Evolutionary conservation across 2,797 vertebrate genomes (phyloP), one percentile per base, ranked within the genome.

Genomic region (Centropyge bicolor): DNA sequence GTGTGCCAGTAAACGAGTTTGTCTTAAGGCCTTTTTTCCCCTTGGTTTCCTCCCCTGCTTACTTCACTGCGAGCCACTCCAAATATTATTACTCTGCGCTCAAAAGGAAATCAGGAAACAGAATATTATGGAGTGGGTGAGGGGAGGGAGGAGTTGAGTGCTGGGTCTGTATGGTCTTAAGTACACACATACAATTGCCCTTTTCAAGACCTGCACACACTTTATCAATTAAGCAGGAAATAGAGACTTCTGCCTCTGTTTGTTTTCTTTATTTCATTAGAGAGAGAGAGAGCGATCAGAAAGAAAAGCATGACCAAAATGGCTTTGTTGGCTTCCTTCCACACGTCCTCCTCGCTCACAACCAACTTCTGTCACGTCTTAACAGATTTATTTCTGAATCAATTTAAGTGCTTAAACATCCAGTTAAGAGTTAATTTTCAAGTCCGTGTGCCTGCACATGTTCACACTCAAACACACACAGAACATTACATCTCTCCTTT

Each of bases 61-160:
- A 74, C 80, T 89, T 84, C 51, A 74, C 64, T 43, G 54, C 65
- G 63, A 85, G 79, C 78, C 69, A 78, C 75, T 89, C 35, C 63
- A 90, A 76, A 83, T 88, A 87, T 89, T 86, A 84, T 85, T 86
- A 66, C 77, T 80, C 46, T 19, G 8, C 76, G 63, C 54, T 84
- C 46, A 67, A 68, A 85, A 75, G 71, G 63, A 86, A 88, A 84
- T 83, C 59, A 57, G 61, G 27, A 62, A 55, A 43, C 52, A 55
- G 10, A 46, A 55, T 65, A 80, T 76, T 56, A 72, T 38, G n/a
- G 10, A 43, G 60, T 49, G 16, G 46, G n/a, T 51, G 51, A 54
- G 35, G 43, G 46, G 46, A 70, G n/a, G 27, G 57, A 17, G 57
- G 52, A 49, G 64, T 48, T 70, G 61, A 55, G 54, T 55, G 57